Base-by-base conservation (phyloP, 2,113 vertebrate species). In the Oryzias celebensis region DNA sequence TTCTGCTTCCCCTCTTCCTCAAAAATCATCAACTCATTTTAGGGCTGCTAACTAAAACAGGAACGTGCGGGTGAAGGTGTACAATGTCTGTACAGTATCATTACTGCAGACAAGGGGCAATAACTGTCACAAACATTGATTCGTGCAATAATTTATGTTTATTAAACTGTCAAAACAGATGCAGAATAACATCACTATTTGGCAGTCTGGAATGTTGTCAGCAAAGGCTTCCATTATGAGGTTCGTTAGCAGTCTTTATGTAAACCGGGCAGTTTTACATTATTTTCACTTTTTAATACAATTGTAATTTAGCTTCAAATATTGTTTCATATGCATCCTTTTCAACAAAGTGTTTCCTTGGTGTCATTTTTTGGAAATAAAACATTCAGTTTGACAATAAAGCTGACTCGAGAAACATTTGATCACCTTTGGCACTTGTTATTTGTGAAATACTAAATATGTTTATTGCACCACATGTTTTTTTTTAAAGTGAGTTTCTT, bases 81-180 rank as follows among this genome's bases (percentile, higher is more conserved):
- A 18, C 78, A 78, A 82, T 82, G 55, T 65, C 57, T 46, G 16
- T 14, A 36, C 45, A 52, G 36, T 50, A 64, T 60, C 58, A 74
- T 73, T 72, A 75, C n/a, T 2, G 20, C 48, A 54, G 23, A 2
- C 31, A 28, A 17, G 16, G 0, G 42, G 53, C 28, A 82, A 80
- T 82, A 77, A 85, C 23, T 67, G 55, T 82, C 68, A 75, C 31
- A 63, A 73, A 65, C 71, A 76, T 12, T 73, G 28, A 81, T 78
- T 55, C 83, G 82, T 84, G 80, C 82, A 77, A 75, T 85, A 83
- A 81, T 85, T 85, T 59, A 76, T 77, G 73, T 90, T 90, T 89
- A 90, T 89, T 87, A 86, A 87, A 88, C 86, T 74, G 75, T 73
- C 59, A 74, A 68, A 83, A 75, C 53, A 57, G 61, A 80, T 58